A percentile compares a stretch with the other conserved stretches of the same genome.
Evolutionary conservation across 2,888 invertebrate genomes (phyloP).

Genomic region (Megastigmus dorsalis): DNA sequence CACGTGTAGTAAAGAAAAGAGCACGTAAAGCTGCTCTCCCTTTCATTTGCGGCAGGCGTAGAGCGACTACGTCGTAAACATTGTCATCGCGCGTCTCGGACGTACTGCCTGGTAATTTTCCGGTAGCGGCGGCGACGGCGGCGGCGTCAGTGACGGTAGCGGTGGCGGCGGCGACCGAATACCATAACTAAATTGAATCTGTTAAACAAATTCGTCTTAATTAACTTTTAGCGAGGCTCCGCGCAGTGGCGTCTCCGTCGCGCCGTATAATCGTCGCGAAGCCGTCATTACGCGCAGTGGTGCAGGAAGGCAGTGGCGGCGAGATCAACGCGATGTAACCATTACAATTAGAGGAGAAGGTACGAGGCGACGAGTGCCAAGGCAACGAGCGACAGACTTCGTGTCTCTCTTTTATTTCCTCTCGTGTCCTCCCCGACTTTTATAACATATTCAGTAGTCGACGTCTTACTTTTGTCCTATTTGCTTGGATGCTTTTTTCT

Average conservation of each 20-base stretch:
- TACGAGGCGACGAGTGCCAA: too few species aligned
- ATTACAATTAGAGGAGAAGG: conserved; percentile 37
- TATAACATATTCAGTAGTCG: too few species aligned
- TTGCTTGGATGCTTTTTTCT: too few species aligned
- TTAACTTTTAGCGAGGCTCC: conserved; percentile 38
- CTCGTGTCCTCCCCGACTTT: not conserved
- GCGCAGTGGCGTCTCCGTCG: not conserved
- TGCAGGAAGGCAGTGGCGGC: not conserved
- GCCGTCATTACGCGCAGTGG: conserved; percentile 33
- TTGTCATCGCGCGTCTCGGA: conserved; percentile 1
- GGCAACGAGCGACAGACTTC: conserved; percentile 19
- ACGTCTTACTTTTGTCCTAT: too few species aligned
- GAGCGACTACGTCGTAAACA: not conserved
- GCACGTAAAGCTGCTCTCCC: not conserved
- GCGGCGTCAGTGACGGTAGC: not conserved
- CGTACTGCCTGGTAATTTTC: conserved; percentile 20
- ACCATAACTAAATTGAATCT: conserved; percentile 46
- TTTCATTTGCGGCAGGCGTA: conserved; percentile 19
- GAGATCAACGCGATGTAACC: conserved; percentile 41
- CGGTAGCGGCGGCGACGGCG: not conserved
- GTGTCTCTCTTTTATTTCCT: too few species aligned
- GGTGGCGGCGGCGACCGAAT: not conserved
- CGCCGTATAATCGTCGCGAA: conserved; percentile 24
- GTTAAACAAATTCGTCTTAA: conserved; percentile 53
- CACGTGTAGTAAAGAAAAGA: not conserved